Evolutionary conservation across 2,113 vertebrate species (phyloP).

Genomic region (Rhynchomys soricoides): DNA sequence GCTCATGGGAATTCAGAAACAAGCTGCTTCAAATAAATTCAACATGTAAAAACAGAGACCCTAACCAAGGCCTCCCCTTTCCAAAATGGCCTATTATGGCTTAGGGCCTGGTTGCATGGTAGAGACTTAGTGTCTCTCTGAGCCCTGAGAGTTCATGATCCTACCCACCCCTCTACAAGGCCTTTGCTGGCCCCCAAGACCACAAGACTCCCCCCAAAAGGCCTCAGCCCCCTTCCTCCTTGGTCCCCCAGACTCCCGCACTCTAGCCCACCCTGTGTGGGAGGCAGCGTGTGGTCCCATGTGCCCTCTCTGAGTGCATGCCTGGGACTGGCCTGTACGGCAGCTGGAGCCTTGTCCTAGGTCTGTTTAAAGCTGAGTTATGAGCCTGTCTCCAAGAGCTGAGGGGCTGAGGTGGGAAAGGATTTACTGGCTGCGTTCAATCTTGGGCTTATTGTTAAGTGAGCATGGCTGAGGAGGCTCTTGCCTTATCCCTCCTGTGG

Average conservation of each 20-base stretch:
- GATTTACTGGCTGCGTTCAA: constrained; percentile 63
- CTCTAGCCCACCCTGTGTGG: neutral
- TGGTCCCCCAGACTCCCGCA: accelerated
- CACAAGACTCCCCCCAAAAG: neutral
- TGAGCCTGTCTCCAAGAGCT: constrained; percentile 66
- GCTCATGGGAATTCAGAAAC: constrained; percentile 35
- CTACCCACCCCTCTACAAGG: neutral
- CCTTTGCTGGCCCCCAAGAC: neutral
- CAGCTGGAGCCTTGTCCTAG: constrained; percentile 58
- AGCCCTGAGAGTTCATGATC: neutral
- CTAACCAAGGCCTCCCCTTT: neutral
- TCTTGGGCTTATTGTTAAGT: constrained; percentile 54
- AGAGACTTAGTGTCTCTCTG: neutral
- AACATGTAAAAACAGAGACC: constrained; percentile 49
- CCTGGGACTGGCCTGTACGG: neutral
- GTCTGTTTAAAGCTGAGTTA: constrained; percentile 72
- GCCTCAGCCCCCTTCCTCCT: neutral
- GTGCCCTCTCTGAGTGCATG: neutral
- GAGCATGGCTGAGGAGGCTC: neutral
- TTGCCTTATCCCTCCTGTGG: neutral
- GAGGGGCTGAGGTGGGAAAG: constrained; percentile 50
- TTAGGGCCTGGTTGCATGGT: neutral
- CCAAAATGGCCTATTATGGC: neutral
- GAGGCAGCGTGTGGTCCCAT: neutral
- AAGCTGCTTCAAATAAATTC: constrained; percentile 55